Percentiles rank a stretch among this genome's conserved stretches.
phyloP scores from a whole-genome alignment of 2,113 vertebrate genomes.

The Prochilodus magdalenae region DNA sequence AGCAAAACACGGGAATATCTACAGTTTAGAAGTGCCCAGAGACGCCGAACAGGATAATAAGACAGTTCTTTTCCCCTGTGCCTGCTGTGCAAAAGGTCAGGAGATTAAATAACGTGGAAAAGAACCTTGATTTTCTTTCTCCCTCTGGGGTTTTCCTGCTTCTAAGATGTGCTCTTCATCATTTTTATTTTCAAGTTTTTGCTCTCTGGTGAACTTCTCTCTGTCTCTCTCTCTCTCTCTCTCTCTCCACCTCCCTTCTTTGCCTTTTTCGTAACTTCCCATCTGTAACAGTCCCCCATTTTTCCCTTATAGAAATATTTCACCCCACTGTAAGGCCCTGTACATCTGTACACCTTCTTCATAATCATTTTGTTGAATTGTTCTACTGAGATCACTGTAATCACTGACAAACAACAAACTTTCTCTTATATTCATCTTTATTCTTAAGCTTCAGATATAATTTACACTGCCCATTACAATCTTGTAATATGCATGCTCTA shows the following conservation, averaged over 20 bases:
- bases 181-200: slow-evolving; percentile 55
- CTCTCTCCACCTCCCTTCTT: slow-evolving; percentile 1
- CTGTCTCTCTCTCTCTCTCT: background rate
- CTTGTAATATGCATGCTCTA: background rate
- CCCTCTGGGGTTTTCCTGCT: slow-evolving; percentile 44
- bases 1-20: slow-evolving; percentile 7
- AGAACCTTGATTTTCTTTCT: slow-evolving; percentile 46
- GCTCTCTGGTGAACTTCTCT: slow-evolving; percentile 21
- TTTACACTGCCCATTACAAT: background rate
- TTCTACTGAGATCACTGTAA: background rate
- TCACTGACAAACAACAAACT: background rate
- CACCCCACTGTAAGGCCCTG: slow-evolving; percentile 13
- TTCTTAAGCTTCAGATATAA: background rate
- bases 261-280: slow-evolving; percentile 31
- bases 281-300: slow-evolving; percentile 14
- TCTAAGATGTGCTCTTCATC: slow-evolving; percentile 49
- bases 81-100: slow-evolving; percentile 50
- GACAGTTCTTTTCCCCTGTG: slow-evolving; percentile 42
- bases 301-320: slow-evolving; percentile 33
- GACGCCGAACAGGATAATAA: slow-evolving; percentile 46
- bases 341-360: slow-evolving; percentile 17
- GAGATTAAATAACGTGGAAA: slow-evolving; percentile 54
- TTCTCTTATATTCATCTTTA: background rate
- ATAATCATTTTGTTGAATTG: slow-evolving; percentile 20
- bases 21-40: slow-evolving; percentile 14